phyloP scores from a whole-genome alignment of 2,797 vertebrate genomes.

The Sciaenops ocellatus region DNA sequence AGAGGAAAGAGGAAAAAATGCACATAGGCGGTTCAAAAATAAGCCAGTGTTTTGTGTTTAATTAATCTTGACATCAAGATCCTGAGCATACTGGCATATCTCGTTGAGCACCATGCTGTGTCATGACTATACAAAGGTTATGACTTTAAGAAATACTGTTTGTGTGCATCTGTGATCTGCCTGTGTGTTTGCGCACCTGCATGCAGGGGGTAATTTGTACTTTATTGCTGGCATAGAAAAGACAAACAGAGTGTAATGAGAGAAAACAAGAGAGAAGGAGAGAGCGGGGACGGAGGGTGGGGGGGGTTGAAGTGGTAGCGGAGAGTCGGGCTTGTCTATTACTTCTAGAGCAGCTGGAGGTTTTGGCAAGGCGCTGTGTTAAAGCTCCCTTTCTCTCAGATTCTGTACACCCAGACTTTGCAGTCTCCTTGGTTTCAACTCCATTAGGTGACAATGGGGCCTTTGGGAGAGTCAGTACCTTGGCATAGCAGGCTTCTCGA shows the following conservation, averaged over 20 bases:
- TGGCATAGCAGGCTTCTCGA: slow-evolving; percentile 68
- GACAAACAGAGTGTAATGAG: slow-evolving; percentile 61
- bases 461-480: slow-evolving; percentile 74
- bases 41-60: not conserved
- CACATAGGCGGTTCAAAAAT: slow-evolving; percentile 2
- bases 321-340: slow-evolving; percentile 53
- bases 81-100: not conserved
- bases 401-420: slow-evolving; percentile 62
- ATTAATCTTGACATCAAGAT: slow-evolving; percentile 8
- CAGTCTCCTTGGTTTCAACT: slow-evolving; percentile 81
- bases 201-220: slow-evolving; percentile 54
- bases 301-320: slow-evolving; percentile 33
- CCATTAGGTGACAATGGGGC: slow-evolving; percentile 80
- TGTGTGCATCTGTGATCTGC: slow-evolving; percentile 8
- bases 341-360: slow-evolving; percentile 72
- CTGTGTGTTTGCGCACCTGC: slow-evolving; percentile 43
- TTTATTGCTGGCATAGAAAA: slow-evolving; percentile 59
- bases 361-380: slow-evolving; percentile 68
- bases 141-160: slow-evolving; percentile 4
- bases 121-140: slow-evolving; percentile 6
- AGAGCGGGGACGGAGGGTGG: not conserved
- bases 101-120: not conserved
- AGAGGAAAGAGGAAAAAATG: not conserved
- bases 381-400: slow-evolving; percentile 55
- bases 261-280: slow-evolving; percentile 54